Conservation (phyloP, 2,113 vertebrate genomes). For the Fregata magnificens region DNA sequence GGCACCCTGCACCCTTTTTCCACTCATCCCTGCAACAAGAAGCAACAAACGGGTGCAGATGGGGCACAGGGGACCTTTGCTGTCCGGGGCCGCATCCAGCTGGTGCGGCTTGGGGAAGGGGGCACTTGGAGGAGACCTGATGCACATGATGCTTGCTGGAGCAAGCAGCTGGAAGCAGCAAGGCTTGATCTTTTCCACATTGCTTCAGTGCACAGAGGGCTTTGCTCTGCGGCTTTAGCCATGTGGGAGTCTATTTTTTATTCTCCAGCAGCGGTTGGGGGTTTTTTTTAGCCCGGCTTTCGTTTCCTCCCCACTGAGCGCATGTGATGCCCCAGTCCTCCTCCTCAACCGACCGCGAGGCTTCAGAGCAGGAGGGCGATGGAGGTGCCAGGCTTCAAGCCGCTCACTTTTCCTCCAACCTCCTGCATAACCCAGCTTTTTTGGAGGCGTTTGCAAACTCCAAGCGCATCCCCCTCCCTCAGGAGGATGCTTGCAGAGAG, state of each 20-base stretch:
- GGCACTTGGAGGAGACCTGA: not conserved
- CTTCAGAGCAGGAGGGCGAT: not conserved
- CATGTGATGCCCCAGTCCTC: not conserved
- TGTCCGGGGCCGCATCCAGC: rapidly evolving
- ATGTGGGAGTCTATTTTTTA: not conserved
- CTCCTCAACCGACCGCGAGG: rapidly evolving
- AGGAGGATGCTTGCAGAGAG: not conserved
- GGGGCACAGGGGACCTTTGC: not conserved
- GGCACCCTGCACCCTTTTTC: not conserved
- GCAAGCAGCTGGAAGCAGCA: not conserved
- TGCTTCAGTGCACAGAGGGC: not conserved
- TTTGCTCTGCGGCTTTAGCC: not conserved
- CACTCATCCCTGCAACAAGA: not conserved
- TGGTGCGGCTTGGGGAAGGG: too few relatives aligned
- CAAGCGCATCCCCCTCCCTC: not conserved
- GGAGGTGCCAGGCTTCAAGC: not conserved
- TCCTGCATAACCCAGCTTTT: not conserved
- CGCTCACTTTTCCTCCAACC: not conserved
- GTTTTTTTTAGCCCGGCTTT: not conserved
- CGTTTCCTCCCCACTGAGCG: rapidly evolving
- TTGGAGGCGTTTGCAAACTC: not conserved
- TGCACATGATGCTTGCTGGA: rapidly evolving
- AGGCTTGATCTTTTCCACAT: not conserved
- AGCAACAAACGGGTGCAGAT: rapidly evolving
- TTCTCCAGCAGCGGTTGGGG: rapidly evolving